Evolutionary conservation across 2,888 invertebrate genomes (phyloP).

Genomic region (Caenorhabditis uteleia): DNA sequence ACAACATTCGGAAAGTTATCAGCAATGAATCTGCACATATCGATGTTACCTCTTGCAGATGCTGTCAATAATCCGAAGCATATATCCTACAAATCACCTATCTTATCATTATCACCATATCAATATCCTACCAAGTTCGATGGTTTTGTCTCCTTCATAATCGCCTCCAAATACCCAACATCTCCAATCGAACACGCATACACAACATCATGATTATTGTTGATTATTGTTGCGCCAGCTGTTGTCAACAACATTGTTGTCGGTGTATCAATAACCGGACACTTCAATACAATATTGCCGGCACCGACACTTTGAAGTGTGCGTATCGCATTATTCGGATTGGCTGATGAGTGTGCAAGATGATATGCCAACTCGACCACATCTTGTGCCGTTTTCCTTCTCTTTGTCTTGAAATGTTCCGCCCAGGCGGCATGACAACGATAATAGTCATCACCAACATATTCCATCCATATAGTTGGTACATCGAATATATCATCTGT

Average conservation of each 20-base stretch:
- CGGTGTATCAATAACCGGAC: slow-evolving; percentile 48
- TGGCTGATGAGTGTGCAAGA: slow-evolving; percentile 47
- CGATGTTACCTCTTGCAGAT: slow-evolving; percentile 47
- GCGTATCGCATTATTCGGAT: slow-evolving; percentile 21
- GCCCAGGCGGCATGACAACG: slow-evolving; percentile 53
- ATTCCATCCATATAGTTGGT: slow-evolving; percentile 20
- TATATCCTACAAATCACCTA: slow-evolving; percentile 23
- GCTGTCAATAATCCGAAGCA: slow-evolving; percentile 41
- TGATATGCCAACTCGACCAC: slow-evolving; percentile 56
- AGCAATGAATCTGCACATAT: slow-evolving; percentile 37
- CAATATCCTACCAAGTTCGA: slow-evolving; percentile 19
- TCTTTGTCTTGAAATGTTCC: slow-evolving; percentile 50
- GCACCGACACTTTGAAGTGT: slow-evolving; percentile 49
- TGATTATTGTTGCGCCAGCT: slow-evolving; percentile 44
- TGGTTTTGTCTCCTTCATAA: slow-evolving; percentile 15
- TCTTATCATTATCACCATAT: too few species aligned
- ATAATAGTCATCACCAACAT: slow-evolving; percentile 31
- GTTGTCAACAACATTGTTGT: slow-evolving; percentile 44
- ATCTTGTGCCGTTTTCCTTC: slow-evolving; percentile 51
- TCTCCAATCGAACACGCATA: slow-evolving; percentile 48
- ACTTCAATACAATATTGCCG: slow-evolving; percentile 42
- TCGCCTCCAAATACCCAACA: slow-evolving; percentile 20
- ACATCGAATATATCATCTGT: slow-evolving; percentile 10
- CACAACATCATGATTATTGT: slow-evolving; percentile 46
- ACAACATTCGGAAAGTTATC: slow-evolving; percentile 21